Evolutionary conservation across 2,113 vertebrate genomes (phyloP).

Genomic region (Periophthalmodon schlosseri): DNA sequence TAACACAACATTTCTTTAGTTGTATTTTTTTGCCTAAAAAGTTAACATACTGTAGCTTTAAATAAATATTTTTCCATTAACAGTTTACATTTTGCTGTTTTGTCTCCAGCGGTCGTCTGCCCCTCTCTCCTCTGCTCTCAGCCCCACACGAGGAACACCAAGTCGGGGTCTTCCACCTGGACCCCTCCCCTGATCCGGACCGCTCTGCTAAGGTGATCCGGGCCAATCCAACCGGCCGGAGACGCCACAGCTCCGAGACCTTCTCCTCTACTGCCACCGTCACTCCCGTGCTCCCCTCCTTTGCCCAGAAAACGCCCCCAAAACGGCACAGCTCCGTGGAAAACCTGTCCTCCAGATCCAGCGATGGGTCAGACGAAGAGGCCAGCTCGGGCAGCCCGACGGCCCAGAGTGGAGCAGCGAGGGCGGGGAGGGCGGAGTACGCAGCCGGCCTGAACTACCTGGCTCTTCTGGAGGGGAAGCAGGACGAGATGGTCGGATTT

Average conservation of each 20-base stretch:
- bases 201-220: conserved; percentile 93
- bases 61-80: not conserved
- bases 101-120: conserved; percentile 75
- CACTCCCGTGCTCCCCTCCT: conserved; percentile 93
- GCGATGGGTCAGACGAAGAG: conserved; percentile 81
- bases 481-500: conserved; percentile 72
- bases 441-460: conserved; percentile 89
- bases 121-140: conserved; percentile 70
- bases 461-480: conserved; percentile 83
- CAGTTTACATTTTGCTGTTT: not conserved
- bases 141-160: conserved; percentile 27
- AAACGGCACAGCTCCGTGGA: conserved; percentile 95
- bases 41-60: not conserved
- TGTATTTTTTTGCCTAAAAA: too few species aligned
- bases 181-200: conserved; percentile 79
- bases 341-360: conserved; percentile 91
- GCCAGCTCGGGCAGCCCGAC: conserved; percentile 77
- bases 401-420: conserved; percentile 83
- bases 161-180: conserved; percentile 81
- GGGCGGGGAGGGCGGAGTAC: conserved; percentile 76
- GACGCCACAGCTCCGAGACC: conserved; percentile 97
- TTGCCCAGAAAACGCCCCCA: conserved; percentile 79
- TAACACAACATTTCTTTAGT: too few species aligned
- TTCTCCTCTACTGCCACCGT: conserved; percentile 96
- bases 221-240: conserved; percentile 89